Conservation (phyloP, 64 coral and sea anemone genomes). For the Actinia equina region DNA sequence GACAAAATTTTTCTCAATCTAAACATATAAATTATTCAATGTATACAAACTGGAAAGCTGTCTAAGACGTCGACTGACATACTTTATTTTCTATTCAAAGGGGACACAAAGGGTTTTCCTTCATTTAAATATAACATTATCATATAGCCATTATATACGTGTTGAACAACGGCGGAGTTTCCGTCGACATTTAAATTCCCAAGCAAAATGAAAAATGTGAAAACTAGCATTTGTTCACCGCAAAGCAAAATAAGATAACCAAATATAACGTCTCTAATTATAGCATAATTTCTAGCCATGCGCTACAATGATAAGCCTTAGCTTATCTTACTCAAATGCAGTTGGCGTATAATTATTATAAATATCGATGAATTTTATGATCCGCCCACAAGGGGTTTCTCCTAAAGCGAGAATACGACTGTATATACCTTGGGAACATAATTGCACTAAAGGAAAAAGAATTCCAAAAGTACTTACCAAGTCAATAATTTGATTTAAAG, state of each 20-base stretch:
- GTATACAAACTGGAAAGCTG: background rate
- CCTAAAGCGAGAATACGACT: background rate
- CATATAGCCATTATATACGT: too few relatives aligned
- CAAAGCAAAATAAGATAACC: background rate
- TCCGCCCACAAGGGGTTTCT: background rate
- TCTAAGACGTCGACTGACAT: background rate
- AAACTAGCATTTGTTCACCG: background rate
- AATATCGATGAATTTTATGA: background rate
- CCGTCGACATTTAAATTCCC: background rate
- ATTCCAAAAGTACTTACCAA: constrained; percentile 58
- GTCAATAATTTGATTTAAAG: constrained; percentile 89
- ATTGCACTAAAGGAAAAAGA: background rate
- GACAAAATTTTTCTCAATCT: background rate
- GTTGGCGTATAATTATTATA: background rate
- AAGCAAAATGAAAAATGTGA: background rate
- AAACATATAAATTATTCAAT: constrained; percentile 11
- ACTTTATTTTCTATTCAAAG: background rate
- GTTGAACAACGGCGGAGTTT: background rate
- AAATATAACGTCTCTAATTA: background rate
- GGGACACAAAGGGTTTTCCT: background rate
- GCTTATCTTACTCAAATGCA: background rate
- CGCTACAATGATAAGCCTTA: background rate
- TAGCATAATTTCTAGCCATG: constrained; percentile 4
- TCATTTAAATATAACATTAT: background rate
- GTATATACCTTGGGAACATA: background rate